Evolutionary conservation across 2,797 vertebrate genomes (phyloP).

Genomic region (Micromesistius poutassou): DNA sequence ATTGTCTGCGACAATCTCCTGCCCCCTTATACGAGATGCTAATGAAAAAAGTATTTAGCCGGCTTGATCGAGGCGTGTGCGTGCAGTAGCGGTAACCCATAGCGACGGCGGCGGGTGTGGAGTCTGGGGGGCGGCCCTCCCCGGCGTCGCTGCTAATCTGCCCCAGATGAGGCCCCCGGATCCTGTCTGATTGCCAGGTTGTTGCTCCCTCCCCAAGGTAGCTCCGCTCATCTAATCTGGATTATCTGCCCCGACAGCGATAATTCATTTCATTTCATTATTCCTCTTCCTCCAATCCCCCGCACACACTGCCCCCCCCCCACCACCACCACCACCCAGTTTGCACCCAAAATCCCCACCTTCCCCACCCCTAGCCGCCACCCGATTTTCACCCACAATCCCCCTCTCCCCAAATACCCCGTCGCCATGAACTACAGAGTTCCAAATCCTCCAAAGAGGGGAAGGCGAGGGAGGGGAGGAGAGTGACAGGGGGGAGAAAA

Average conservation of each 20-base stretch:
- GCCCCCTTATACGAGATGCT: background rate
- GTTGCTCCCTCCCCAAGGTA: constrained; percentile 42
- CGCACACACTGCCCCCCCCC: background rate
- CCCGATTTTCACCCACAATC: background rate
- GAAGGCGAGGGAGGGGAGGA: background rate
- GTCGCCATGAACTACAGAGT: constrained; percentile 1
- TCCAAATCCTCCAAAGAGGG: background rate
- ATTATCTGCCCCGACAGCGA: constrained; percentile 62
- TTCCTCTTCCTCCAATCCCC: constrained; percentile 5
- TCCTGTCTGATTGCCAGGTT: constrained; percentile 54
- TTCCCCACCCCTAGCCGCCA: background rate
- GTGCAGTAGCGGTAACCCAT: background rate
- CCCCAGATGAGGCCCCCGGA: constrained; percentile 37
- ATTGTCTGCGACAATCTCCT: background rate
- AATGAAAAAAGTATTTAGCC: background rate
- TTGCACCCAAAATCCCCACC: too few relatives aligned
- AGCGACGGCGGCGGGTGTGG: background rate
- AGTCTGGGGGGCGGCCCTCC: background rate
- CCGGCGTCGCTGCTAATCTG: constrained; percentile 49
- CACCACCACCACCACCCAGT: background rate
- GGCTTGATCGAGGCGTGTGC: background rate
- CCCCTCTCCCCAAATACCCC: constrained; percentile 30
- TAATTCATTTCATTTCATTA: constrained; percentile 60
- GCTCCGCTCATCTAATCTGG: constrained; percentile 69
- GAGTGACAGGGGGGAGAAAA: background rate